A percentile compares a stretch with the other conserved stretches of the same genome.
Conservation (phyloP, 2,888 invertebrate species). For the Argyra leucocephala region DNA sequence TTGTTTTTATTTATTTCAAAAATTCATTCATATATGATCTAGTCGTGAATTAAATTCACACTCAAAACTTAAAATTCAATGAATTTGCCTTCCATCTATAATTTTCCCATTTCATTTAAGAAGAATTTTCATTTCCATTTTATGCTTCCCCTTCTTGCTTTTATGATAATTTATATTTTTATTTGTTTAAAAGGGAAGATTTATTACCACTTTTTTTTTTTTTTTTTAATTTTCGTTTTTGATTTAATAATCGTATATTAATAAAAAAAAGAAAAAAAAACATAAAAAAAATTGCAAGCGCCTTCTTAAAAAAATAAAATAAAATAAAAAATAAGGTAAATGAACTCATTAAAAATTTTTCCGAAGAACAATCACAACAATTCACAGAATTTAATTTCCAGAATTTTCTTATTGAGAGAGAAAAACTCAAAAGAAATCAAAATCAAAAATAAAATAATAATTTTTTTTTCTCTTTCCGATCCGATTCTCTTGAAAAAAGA, state of each 20-base stretch:
- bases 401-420: too few relatives aligned
- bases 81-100: too few relatives aligned
- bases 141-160: neutral
- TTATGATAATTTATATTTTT: too few relatives aligned
- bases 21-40: neutral
- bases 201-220: neutral
- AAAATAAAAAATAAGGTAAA: neutral
- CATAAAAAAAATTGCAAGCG: neutral
- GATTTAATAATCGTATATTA: neutral
- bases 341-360: constrained; percentile 2
- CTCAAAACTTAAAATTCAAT: neutral
- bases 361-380: too few relatives aligned
- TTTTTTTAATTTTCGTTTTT: too few relatives aligned
- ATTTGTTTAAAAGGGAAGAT: neutral
- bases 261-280: neutral
- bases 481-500: too few relatives aligned
- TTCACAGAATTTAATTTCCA: too few relatives aligned
- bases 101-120: too few relatives aligned
- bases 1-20: neutral
- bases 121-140: neutral
- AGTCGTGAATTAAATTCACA: too few relatives aligned
- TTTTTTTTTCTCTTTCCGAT: too few relatives aligned
- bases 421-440: too few relatives aligned
- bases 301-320: neutral
- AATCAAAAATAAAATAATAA: too few relatives aligned